phyloP scores from a whole-genome alignment of 2,797 vertebrate genomes.

The Lepus oiostolus region DNA sequence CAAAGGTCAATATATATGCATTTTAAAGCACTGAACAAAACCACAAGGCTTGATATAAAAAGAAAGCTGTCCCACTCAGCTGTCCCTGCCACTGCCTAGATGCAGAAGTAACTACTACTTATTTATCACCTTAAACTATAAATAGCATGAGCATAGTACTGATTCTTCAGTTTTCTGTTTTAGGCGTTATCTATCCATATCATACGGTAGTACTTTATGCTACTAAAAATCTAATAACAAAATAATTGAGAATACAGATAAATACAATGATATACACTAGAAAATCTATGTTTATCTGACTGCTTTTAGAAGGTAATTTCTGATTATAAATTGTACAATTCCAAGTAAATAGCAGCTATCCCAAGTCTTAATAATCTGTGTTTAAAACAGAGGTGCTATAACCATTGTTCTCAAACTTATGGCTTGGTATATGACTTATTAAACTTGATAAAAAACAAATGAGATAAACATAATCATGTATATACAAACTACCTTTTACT shows the following conservation, averaged over 20 bases:
- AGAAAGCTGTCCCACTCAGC: neutral
- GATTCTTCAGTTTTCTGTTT: conserved; percentile 53
- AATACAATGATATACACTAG: conserved; percentile 3
- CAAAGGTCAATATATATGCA: neutral
- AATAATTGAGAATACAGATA: conserved; percentile 48
- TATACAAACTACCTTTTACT: conserved; percentile 38
- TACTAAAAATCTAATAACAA: conserved; percentile 41
- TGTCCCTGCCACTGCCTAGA: neutral
- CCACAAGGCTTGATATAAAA: conserved; percentile 8
- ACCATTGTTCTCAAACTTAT: conserved; percentile 26
- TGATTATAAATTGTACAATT: conserved; percentile 57
- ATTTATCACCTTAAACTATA: conserved; percentile 6
- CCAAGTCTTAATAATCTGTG: conserved; percentile 26
- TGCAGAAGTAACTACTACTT: neutral
- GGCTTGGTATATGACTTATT: conserved; percentile 45
- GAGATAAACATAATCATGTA: neutral
- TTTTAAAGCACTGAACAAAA: conserved; percentile 31
- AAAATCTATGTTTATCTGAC: conserved; percentile 42
- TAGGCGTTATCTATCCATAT: neutral
- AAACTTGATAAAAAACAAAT: conserved; percentile 50
- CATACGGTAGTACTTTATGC: neutral
- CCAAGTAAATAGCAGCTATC: conserved; percentile 19
- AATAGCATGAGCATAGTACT: neutral
- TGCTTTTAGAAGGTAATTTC: conserved; percentile 49
- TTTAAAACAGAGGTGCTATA: conserved; percentile 38